Percentiles rank a stretch among this genome's conserved stretches.
These are phyloP conservation scores for Chrysochloris asiatica DNA, from an alignment of 2,113 vertebrate genomes.

Conservation along the genomic window DNA sequence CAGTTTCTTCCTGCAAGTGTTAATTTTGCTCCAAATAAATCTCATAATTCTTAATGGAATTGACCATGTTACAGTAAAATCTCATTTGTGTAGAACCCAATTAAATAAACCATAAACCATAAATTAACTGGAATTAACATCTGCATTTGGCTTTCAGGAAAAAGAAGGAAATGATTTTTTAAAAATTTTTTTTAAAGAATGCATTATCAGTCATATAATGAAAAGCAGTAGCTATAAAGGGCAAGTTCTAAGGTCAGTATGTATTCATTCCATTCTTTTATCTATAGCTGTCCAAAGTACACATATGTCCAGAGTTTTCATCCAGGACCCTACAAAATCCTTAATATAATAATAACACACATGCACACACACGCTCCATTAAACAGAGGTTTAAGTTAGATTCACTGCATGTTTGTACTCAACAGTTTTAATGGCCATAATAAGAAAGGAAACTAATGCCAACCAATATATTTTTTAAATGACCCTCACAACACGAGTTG, in stretches of 20 bases:
- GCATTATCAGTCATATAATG: conserved; percentile 9
- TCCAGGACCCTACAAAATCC: background rate
- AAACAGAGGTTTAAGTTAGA: background rate
- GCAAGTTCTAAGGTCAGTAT: background rate
- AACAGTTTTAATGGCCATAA: background rate
- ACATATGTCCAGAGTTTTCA: background rate
- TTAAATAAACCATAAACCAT: conserved; percentile 36
- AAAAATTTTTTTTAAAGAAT: no score
- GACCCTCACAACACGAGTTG: background rate
- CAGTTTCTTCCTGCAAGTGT: background rate
- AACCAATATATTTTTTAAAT: conserved; percentile 41
- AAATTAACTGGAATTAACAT: conserved; percentile 20
- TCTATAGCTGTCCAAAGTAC: background rate
- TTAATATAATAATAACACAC: background rate
- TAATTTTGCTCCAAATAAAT: conserved; percentile 12
- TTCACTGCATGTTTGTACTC: background rate
- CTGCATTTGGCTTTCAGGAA: conserved; percentile 41
- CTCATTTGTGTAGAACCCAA: conserved; percentile 7
- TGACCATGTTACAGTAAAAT: conserved; percentile 17
- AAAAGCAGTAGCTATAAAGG: background rate
- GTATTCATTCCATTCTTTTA: background rate
- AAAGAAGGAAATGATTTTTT: background rate
- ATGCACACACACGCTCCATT: background rate
- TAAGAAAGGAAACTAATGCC: background rate
- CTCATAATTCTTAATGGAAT: conserved; percentile 10